Base-by-base conservation (phyloP, 2,797 vertebrate species). In the Diceros bicornis region DNA sequence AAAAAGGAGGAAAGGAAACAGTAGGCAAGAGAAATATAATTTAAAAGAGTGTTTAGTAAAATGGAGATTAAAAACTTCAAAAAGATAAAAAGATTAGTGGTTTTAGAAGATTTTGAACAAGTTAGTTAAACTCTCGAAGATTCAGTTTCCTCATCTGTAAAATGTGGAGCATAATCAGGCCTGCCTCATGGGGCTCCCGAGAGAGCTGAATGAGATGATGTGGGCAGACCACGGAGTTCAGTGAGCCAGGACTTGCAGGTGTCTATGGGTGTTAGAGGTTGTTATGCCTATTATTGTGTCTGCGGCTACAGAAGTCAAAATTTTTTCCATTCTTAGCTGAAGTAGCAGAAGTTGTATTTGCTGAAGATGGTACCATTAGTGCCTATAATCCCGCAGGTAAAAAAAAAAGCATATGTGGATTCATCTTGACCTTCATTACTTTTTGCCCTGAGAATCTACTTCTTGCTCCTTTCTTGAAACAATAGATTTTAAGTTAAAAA, bases 231-330 rank as follows among this genome's bases (percentile, higher is more conserved):
- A 12, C 55, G 23, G n/a, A 25, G 50, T 37, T 34, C 18, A 14
- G 6, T 12, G 2, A 71, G 7, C 27, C 5, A 47, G 52, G 1
- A 29, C 4, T 59, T 21, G 0, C 44, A 2, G 14, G 41, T 3
- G 8, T 14, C 0, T 47, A 0, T 4, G 6, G 1, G 2, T 3
- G 3, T 44, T 41, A 14, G 8, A 29, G 9, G 20, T 20, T 12
- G 21, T 47, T 2, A 8, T 2, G 1, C 13, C 37, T 20, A 16
- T 10, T 23, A 27, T 4, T 29, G 23, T 23, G 29, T 37, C 86
- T 89, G 20, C 37, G 2, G 12, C 34, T 68, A n/a, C 20, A 68
- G 2, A 47, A 52, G 16, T 23, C 50, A 37, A 7, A 66, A 9
- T 14, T 32, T 32, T 34, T 32, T 23, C 61, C 75, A 29, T 47